Evolutionary conservation across 1,140 invertebrate species (phyloP).

Genomic region (Ostrea edulis): DNA sequence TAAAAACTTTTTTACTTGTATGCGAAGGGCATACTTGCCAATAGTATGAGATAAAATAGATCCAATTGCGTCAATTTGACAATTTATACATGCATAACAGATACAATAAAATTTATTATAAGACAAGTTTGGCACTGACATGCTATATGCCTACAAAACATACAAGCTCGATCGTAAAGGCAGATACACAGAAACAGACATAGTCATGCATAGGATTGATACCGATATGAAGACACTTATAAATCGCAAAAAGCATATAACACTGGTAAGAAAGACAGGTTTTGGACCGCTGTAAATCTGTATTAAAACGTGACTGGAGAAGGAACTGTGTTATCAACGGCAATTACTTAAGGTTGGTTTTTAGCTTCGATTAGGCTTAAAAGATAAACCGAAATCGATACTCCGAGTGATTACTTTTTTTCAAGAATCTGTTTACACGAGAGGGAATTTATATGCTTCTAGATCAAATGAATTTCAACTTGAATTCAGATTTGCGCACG

Average conservation of each 20-base stretch:
- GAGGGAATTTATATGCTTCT: conserved; percentile 33
- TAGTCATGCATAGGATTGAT: background rate
- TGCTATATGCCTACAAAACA: conserved; percentile 34
- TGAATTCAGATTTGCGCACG: conserved; percentile 29
- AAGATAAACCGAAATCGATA: conserved; percentile 26
- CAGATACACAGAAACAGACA: conserved; percentile 21
- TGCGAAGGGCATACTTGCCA: background rate
- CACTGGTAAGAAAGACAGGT: background rate
- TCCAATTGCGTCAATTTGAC: conserved; percentile 32
- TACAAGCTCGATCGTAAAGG: background rate
- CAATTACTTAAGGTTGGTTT: conserved; percentile 7
- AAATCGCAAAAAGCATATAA: conserved; percentile 8
- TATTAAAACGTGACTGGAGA: conserved; percentile 15
- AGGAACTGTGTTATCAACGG: conserved; percentile 23
- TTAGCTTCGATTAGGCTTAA: conserved; percentile 32
- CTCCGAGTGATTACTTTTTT: conserved; percentile 31
- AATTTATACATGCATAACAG: conserved; percentile 33
- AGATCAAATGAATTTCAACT: conserved; percentile 35
- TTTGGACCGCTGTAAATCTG: conserved; percentile 9
- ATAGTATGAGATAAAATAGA: background rate
- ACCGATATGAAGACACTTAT: conserved; percentile 8
- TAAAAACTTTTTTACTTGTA: background rate
- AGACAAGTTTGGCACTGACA: conserved; percentile 13
- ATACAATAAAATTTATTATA: conserved; percentile 27
- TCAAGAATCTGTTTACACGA: conserved; percentile 31